Percentiles rank a stretch among this genome's conserved stretches.
phyloP scores from a whole-genome alignment of 2,888 invertebrate species.

The Heteromyza rotundicornis region DNA sequence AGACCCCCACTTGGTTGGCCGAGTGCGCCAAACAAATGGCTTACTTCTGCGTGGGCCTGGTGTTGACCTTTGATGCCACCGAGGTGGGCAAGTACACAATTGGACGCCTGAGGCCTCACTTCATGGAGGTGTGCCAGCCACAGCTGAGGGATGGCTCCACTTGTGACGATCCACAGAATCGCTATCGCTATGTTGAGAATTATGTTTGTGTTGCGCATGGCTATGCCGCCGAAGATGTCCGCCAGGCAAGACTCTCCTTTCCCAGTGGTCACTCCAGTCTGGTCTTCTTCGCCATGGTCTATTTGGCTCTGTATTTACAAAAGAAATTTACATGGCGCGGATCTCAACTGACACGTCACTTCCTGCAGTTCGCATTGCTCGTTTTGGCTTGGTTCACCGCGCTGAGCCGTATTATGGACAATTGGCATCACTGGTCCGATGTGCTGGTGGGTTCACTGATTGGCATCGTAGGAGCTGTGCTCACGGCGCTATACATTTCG shows the following conservation, averaged over 20 bases:
- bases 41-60: slow-evolving; percentile 44
- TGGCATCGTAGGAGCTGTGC: slow-evolving; percentile 42
- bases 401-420: slow-evolving; percentile 50
- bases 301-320: slow-evolving; percentile 85
- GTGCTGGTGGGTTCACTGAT: slow-evolving; percentile 45
- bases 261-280: slow-evolving; percentile 92
- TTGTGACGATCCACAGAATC: slow-evolving; percentile 67
- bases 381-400: slow-evolving; percentile 56
- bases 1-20: slow-evolving; percentile 38
- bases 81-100: slow-evolving; percentile 54
- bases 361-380: slow-evolving; percentile 69
- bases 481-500: slow-evolving; percentile 45
- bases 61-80: slow-evolving; percentile 50
- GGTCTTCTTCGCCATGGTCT: slow-evolving; percentile 82
- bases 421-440: slow-evolving; percentile 58
- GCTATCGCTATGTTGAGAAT: slow-evolving; percentile 73
- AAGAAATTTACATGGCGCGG: slow-evolving; percentile 80
- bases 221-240: slow-evolving; percentile 65
- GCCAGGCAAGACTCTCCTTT: slow-evolving; percentile 83
- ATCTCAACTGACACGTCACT: slow-evolving; percentile 79
- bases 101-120: slow-evolving; percentile 50
- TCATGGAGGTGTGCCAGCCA: slow-evolving; percentile 76
- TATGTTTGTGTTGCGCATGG: slow-evolving; percentile 71
- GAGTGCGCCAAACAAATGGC: slow-evolving; percentile 37
- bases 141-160: slow-evolving; percentile 65